Conservation (phyloP, 1,140 invertebrate genomes). For the Dendroctonus ponderosae region DNA sequence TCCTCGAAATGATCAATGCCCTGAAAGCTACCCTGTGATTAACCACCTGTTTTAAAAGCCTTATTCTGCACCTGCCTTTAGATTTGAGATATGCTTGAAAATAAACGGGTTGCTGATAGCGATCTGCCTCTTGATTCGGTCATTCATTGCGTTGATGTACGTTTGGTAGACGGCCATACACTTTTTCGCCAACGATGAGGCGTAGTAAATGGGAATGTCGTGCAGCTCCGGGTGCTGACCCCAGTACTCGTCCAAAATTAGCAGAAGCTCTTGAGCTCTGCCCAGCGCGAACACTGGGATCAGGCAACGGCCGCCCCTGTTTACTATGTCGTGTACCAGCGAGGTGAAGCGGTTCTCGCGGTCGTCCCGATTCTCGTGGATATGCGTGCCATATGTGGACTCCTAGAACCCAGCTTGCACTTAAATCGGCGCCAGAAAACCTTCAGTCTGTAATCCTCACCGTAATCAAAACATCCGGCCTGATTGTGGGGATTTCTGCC, state of each 20-base stretch:
- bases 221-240: constrained; percentile 95
- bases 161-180: constrained; percentile 99
- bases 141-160: constrained; percentile 99
- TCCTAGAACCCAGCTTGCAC: constrained; percentile 60
- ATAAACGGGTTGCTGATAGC: constrained; percentile 99
- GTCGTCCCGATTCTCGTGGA: constrained; percentile 97
- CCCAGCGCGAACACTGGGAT: constrained; percentile 99
- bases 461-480: constrained; percentile 95
- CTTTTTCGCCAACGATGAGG: constrained; percentile 97
- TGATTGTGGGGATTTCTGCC: constrained; percentile 94
- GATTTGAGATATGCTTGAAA: constrained; percentile 97
- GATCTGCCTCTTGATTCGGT: constrained; percentile 93
- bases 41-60: no score
- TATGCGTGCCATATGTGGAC: constrained; percentile 98
- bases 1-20: constrained; percentile 99
- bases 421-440: not conserved
- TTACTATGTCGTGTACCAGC: constrained; percentile 94
- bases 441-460: constrained; percentile 51
- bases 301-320: constrained; percentile 91
- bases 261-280: constrained; percentile 91
- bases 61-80: constrained; percentile 68
- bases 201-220: constrained; percentile 99
- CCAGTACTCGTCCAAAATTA: constrained; percentile 99
- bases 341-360: constrained; percentile 92
- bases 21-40: constrained; percentile 48